These are phyloP conservation scores for Cactoblastis cactorum DNA, from an alignment of 2,888 invertebrate genomes.

Conservation along the genomic window DNA sequence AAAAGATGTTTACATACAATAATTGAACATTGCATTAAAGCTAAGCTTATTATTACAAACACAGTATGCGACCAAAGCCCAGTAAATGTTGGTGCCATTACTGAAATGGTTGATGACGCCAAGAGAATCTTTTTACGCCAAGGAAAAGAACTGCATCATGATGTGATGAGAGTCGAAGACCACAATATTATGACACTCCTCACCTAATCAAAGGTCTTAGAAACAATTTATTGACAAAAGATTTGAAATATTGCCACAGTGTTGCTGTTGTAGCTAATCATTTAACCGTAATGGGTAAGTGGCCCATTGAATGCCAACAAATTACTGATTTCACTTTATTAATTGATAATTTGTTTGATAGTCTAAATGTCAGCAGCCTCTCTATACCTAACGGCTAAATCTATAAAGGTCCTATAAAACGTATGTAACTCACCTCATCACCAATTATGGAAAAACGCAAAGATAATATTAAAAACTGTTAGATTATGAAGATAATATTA, in stretches of 20 bases:
- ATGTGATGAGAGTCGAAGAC: constrained; percentile 17
- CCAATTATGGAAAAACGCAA: constrained; percentile 4
- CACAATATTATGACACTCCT: constrained; percentile 26
- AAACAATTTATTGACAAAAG: constrained; percentile 27
- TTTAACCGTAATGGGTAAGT: constrained; percentile 18
- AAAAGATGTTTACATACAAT: constrained; percentile 23
- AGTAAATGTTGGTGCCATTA: constrained; percentile 28
- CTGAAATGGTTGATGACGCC: constrained; percentile 21
- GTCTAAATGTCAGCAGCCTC: constrained; percentile 17
- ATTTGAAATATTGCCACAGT: constrained; percentile 20
- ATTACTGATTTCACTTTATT: constrained; percentile 16
- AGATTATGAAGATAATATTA: constrained; percentile 12
- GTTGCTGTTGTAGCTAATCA: constrained; percentile 27
- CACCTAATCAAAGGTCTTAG: constrained; percentile 29
- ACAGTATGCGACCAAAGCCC: constrained; percentile 31
- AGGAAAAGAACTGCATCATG: constrained; percentile 21
- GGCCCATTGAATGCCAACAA: constrained; percentile 20
- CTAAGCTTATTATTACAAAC: constrained; percentile 20
- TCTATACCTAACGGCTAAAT: constrained; percentile 21
- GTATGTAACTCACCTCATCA: constrained; percentile 4
- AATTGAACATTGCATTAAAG: constrained; percentile 13
- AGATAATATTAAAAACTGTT: constrained; percentile 9
- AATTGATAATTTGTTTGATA: constrained; percentile 22
- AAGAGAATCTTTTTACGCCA: constrained; percentile 18
- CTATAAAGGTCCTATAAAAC: constrained; percentile 19